Percentiles rank a stretch among this genome's conserved stretches.
These are phyloP conservation scores for Acridotheres tristis DNA, from an alignment of 2,797 vertebrate genomes.

Conservation along the genomic window DNA sequence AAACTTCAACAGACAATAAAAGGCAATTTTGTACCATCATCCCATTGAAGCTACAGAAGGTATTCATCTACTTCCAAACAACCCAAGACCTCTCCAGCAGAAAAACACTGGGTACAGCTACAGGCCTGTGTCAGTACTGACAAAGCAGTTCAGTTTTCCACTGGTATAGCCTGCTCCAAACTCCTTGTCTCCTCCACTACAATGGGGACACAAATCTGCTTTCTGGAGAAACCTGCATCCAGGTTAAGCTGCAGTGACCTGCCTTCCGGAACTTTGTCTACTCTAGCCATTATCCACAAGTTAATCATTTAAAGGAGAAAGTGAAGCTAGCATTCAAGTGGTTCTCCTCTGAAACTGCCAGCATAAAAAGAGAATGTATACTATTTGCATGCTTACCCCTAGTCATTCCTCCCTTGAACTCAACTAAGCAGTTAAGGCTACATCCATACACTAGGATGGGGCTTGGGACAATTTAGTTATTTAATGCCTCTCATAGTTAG, in stretches of 20 bases:
- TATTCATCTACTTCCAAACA: not conserved
- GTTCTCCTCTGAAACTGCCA: not conserved
- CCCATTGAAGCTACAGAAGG: not conserved
- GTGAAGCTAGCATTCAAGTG: not conserved
- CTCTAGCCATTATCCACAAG: not conserved
- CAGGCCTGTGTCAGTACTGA: not conserved
- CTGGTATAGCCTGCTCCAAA: not conserved
- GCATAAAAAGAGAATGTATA: not conserved
- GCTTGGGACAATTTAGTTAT: not conserved
- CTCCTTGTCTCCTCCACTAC: not conserved
- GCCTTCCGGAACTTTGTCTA: not conserved
- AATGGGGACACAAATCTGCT: not conserved
- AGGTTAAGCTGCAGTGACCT: not conserved
- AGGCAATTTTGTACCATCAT: not conserved
- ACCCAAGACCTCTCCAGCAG: not conserved
- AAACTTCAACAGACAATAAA: not conserved
- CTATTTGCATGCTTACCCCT: not conserved
- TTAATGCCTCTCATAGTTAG: not conserved
- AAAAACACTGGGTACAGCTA: not conserved
- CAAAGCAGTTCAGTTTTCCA: not conserved
- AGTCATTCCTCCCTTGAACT: not conserved
- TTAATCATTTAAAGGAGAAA: slow-evolving; percentile 1
- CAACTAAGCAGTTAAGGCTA: not conserved
- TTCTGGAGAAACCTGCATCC: not conserved
- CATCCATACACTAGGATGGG: not conserved